Evolutionary conservation across 2,113 vertebrate genomes (phyloP).

Genomic region (Ictalurus punctatus): DNA sequence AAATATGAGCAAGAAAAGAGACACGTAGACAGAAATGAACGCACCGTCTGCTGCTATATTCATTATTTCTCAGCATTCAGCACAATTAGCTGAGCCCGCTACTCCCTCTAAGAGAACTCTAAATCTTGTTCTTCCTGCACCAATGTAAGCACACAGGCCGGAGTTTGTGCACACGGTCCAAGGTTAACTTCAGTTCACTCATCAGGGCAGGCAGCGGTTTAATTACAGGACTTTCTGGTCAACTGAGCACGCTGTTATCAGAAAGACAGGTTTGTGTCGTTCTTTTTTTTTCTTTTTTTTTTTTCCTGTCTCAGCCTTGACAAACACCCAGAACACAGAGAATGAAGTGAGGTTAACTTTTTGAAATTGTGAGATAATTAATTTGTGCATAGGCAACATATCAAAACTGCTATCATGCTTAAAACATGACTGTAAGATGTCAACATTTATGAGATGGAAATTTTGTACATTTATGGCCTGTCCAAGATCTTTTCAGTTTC

Average conservation of each 20-base stretch:
- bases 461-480: background rate
- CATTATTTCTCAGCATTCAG: conserved; percentile 53
- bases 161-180: conserved; percentile 6
- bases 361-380: conserved; percentile 32
- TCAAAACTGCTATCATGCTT: conserved; percentile 26
- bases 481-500: background rate
- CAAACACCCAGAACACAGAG: conserved; percentile 23
- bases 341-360: conserved; percentile 23
- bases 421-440: conserved; percentile 27
- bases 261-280: conserved; percentile 39
- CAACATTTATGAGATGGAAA: conserved; percentile 3
- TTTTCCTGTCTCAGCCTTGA: background rate
- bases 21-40: conserved; percentile 46
- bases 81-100: conserved; percentile 50
- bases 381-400: conserved; percentile 27
- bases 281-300: background rate
- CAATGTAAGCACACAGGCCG: background rate
- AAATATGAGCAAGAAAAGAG: conserved; percentile 43
- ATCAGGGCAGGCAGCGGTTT: conserved; percentile 56
- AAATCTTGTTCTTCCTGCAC: conserved; percentile 35
- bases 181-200: conserved; percentile 52
- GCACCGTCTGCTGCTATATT: conserved; percentile 42
- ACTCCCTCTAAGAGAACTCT: conserved; percentile 38
- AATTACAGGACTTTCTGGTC: conserved; percentile 63
- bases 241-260: conserved; percentile 54